Evolutionary conservation across 2,797 vertebrate genomes (phyloP).

Genomic region (Bufotes viridis): DNA sequence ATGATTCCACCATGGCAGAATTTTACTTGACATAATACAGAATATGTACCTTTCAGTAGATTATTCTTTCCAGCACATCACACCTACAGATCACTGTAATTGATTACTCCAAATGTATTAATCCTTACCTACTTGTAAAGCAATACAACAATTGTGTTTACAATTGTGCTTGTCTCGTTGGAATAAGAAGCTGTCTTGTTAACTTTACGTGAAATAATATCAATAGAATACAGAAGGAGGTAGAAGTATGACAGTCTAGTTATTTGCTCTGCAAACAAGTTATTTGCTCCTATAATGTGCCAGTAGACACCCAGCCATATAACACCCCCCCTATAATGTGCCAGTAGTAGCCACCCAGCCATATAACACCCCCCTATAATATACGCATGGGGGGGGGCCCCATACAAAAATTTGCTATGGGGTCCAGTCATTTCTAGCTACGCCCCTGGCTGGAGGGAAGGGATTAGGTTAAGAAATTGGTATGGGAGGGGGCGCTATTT

Average conservation of each 20-base stretch:
- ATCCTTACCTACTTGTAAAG: not conserved
- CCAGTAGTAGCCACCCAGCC: too few relatives aligned
- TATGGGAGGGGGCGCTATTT: too few relatives aligned
- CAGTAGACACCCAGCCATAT: too few relatives aligned
- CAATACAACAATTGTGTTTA: not conserved
- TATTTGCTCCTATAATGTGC: too few relatives aligned
- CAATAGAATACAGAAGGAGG: not conserved
- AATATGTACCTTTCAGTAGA: not conserved
- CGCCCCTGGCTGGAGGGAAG: too few relatives aligned
- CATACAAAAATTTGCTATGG: too few relatives aligned
- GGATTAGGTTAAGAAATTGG: too few relatives aligned
- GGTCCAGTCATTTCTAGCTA: too few relatives aligned
- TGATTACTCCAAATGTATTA: not conserved
- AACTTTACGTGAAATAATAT: not conserved
- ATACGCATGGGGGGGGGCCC: too few relatives aligned
- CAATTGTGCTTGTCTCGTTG: not conserved
- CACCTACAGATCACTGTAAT: not conserved
- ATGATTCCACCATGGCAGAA: conserved; percentile 17
- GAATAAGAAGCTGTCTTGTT: not conserved
- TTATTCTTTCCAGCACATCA: not conserved
- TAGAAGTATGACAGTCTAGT: not conserved
- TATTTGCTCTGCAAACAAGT: not conserved
- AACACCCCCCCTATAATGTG: too few relatives aligned
- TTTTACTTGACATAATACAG: conserved; percentile 16
- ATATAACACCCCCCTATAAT: too few relatives aligned